Base-by-base conservation (phyloP, 2,888 invertebrate species). In the Uloborus plumipes region DNA sequence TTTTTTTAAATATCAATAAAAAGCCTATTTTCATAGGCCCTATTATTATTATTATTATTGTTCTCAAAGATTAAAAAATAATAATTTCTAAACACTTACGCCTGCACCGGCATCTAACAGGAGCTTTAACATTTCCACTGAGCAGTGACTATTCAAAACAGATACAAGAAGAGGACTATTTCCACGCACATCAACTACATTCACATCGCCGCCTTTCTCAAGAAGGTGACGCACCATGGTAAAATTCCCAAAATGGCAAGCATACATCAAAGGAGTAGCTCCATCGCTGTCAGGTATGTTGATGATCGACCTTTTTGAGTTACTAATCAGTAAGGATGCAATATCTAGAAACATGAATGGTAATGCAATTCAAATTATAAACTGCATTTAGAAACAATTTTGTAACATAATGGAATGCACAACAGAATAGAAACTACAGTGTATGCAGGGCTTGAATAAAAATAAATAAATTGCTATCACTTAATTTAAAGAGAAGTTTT, bases 101-200 rank as follows among this genome's bases (percentile, higher is more conserved):
- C 69, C 47, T 53, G 79, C 73, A 26, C 79, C 79, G 39, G 62
- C 79, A 55, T 53, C 39, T 13, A 79, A 18, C n/a, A 79, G 22
- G 7, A 50, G 13, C 3, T 55, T 26, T 9, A 79, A 18, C 47
- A 73, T 73, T 22, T 73, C 67, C 15, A 53, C 16, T 20, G 72
- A 53, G 15, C 67, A 67, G 11, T 55, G 18, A 2, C 13, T 16
- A 61, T 79, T 79, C 13, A 15, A 16, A n/a, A 79, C 55, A n/a
- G 53, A 39, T 31, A 49, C 18, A 18, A 73, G 39, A 18, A 79
- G 61, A 4, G 79, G 79, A 15, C 50, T 79, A 26, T 67, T 66
- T 26, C 73, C 70, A n/a, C 14, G 9, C 1, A 15, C 20, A 58
- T 77, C 70, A 13, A 31, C n/a, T 15, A 16, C 18, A 77, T 77